Percentiles rank a stretch among this genome's conserved stretches.
These are phyloP conservation scores for Euthynnus affinis DNA, from an alignment of 2,797 vertebrate genomes.

Conservation along the genomic window DNA sequence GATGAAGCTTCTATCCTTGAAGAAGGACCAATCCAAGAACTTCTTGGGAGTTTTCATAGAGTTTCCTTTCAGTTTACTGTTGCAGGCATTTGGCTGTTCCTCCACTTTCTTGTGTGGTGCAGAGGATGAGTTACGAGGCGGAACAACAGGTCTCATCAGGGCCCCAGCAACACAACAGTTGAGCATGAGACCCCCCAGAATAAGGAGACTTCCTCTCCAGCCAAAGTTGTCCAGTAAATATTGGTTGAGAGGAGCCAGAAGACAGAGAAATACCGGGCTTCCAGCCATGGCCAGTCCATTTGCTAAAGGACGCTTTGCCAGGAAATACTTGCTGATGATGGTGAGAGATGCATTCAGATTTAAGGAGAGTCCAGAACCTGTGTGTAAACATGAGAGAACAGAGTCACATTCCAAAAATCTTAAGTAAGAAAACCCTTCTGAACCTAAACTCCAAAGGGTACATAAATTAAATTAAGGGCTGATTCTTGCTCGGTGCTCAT, in stretches of 20 bases:
- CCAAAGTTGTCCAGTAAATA: slow-evolving; percentile 85
- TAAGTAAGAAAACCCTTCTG: slow-evolving; percentile 38
- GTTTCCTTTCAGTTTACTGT: slow-evolving; percentile 46
- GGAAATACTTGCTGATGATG: slow-evolving; percentile 91
- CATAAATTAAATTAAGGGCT: slow-evolving; percentile 78
- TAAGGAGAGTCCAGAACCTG: slow-evolving; percentile 89
- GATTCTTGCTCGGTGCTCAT: slow-evolving; percentile 74
- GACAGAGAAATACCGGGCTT: slow-evolving; percentile 87
- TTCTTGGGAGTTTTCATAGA: slow-evolving; percentile 76
- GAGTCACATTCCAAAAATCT: slow-evolving; percentile 41
- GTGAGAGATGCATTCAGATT: slow-evolving; percentile 92
- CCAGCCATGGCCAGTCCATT: slow-evolving; percentile 90
- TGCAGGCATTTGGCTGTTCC: background rate
- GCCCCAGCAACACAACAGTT: slow-evolving; percentile 90
- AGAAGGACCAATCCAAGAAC: slow-evolving; percentile 87
- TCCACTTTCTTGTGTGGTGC: slow-evolving; percentile 30
- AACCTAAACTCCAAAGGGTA: slow-evolving; percentile 55
- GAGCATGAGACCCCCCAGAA: slow-evolving; percentile 88
- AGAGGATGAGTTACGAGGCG: background rate
- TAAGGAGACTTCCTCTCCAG: slow-evolving; percentile 90
- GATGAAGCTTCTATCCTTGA: slow-evolving; percentile 88
- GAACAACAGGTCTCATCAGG: slow-evolving; percentile 86
- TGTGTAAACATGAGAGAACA: slow-evolving; percentile 50
- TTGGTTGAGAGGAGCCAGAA: slow-evolving; percentile 88
- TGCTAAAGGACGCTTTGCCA: slow-evolving; percentile 85